Conservation (phyloP, 2,888 invertebrate genomes). For the Drosophila anceps region DNA sequence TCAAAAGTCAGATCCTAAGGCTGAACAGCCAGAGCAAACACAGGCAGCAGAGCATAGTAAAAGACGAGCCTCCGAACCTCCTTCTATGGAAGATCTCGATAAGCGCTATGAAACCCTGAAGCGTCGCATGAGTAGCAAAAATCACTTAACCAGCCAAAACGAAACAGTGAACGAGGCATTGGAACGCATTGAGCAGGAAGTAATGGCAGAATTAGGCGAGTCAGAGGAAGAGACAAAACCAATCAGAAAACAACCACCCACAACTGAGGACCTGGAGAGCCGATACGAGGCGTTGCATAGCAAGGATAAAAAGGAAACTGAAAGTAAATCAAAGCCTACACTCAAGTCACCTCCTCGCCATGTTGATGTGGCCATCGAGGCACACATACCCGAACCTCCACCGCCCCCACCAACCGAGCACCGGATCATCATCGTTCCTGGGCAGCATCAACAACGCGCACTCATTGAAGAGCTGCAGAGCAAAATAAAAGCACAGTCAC, state of each 20-base stretch:
- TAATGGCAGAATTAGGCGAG: slow-evolving; percentile 50
- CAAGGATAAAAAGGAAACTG: slow-evolving; percentile 31
- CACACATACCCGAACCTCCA: slow-evolving; percentile 68
- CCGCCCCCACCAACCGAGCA: slow-evolving; percentile 56
- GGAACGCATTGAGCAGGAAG: slow-evolving; percentile 67
- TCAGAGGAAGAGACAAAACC: slow-evolving; percentile 11
- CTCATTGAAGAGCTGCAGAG: slow-evolving; percentile 80
- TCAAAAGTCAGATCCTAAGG: not conserved
- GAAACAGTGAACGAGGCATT: slow-evolving; percentile 67
- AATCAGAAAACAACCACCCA: slow-evolving; percentile 52
- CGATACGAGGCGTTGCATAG: slow-evolving; percentile 72
- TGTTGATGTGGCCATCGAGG: slow-evolving; percentile 67
- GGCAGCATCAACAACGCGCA: slow-evolving; percentile 66
- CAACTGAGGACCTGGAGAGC: slow-evolving; percentile 69
- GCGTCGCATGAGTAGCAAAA: slow-evolving; percentile 68
- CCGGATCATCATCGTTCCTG: slow-evolving; percentile 37
- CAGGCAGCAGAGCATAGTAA: slow-evolving; percentile 42
- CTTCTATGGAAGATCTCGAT: slow-evolving; percentile 80
- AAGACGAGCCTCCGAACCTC: slow-evolving; percentile 74
- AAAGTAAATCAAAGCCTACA: slow-evolving; percentile 6
- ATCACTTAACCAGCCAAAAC: slow-evolving; percentile 33
- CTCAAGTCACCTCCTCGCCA: slow-evolving; percentile 31
- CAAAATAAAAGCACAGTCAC: slow-evolving; percentile 66
- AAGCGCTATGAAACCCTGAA: slow-evolving; percentile 76
- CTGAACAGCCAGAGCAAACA: slow-evolving; percentile 10